Evolutionary conservation across 2,888 invertebrate species (phyloP).

Genomic region (Rhingia rostrata): DNA sequence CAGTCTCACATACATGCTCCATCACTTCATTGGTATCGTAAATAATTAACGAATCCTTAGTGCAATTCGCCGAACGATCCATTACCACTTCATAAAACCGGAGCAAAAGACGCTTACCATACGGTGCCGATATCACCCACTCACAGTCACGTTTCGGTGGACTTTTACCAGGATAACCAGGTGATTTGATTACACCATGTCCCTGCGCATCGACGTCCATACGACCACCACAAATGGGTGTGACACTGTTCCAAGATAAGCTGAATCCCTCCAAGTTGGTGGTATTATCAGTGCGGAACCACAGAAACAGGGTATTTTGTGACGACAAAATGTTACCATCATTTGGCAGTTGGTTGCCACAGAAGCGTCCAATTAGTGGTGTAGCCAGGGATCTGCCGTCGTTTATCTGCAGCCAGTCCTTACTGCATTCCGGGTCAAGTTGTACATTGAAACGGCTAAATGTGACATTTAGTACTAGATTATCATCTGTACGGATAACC

Average conservation of each 20-base stretch:
- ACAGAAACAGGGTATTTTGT: conserved; percentile 89
- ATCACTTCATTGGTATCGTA: conserved; percentile 84
- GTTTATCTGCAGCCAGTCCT: conserved; percentile 91
- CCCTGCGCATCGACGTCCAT: conserved; percentile 82
- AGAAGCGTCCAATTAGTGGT: conserved; percentile 90
- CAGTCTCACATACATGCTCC: conserved; percentile 88
- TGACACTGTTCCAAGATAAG: conserved; percentile 89
- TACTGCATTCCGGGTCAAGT: conserved; percentile 85
- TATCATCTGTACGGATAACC: conserved; percentile 87
- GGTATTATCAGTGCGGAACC: conserved; percentile 89
- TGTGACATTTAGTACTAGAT: conserved; percentile 90
- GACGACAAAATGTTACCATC: conserved; percentile 89
- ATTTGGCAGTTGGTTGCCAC: conserved; percentile 88
- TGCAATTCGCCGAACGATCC: conserved; percentile 77
- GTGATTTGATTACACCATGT: conserved; percentile 91
- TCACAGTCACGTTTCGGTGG: conserved; percentile 91
- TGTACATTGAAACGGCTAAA: conserved; percentile 89
- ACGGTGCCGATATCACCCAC: conserved; percentile 88
- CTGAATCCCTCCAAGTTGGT: conserved; percentile 87
- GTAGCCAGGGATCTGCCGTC: conserved; percentile 90
- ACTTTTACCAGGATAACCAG: conserved; percentile 94
- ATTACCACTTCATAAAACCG: conserved; percentile 86
- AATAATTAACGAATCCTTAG: conserved; percentile 76
- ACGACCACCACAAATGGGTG: conserved; percentile 89
- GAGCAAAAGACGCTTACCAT: conserved; percentile 90